Conservation (phyloP, 2,797 vertebrate species). For the Coranthus polyacanthus region DNA sequence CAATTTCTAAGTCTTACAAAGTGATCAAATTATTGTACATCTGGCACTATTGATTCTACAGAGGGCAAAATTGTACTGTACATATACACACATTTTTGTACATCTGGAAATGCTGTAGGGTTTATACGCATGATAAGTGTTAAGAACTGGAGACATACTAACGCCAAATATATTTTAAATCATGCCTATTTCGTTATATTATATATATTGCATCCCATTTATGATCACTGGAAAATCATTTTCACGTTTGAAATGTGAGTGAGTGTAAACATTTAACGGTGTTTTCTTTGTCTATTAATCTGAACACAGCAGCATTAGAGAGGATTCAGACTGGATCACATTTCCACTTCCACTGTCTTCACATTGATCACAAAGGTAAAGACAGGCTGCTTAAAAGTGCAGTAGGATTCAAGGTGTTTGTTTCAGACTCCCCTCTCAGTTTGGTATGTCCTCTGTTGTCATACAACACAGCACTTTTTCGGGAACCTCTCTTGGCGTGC, state of each 20-base stretch:
- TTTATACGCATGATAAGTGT: neutral
- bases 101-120: no score
- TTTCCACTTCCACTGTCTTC: constrained; percentile 3
- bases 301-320: neutral
- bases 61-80: no score
- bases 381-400: constrained; percentile 23
- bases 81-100: no score
- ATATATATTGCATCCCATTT: constrained; percentile 1
- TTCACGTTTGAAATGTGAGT: neutral
- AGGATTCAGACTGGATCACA: neutral
- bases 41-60: no score
- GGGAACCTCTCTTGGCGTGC: constrained; percentile 42
- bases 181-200: neutral
- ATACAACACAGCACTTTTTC: constrained; percentile 65
- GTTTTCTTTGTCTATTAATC: constrained; percentile 17
- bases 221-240: neutral
- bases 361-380: constrained; percentile 26
- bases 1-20: no score
- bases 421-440: constrained; percentile 50
- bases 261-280: constrained; percentile 18
- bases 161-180: neutral
- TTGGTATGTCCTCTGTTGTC: constrained; percentile 64
- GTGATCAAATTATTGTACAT: no score
- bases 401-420: constrained; percentile 43
- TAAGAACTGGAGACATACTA: neutral